A percentile compares a stretch with the other conserved stretches of the same genome.
These are phyloP conservation scores for Ornithoptera priamus DNA, from an alignment of 2,888 invertebrate genomes.

Conservation along the genomic window DNA sequence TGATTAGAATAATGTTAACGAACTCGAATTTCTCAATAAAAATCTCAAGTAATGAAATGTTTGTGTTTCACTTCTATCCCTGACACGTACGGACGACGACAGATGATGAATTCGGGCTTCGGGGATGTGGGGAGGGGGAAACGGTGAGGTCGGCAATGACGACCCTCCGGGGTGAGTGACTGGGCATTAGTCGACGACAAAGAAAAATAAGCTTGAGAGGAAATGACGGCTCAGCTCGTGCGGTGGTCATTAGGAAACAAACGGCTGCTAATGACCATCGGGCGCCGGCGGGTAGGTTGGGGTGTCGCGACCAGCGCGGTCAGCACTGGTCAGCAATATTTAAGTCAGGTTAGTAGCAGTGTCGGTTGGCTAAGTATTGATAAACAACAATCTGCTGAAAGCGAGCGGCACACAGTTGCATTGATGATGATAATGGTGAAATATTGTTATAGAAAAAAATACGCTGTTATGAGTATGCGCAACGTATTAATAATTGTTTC, in stretches of 20 bases:
- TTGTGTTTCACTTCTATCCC: slow-evolving; percentile 38
- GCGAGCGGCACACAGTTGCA: no score
- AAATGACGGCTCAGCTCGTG: slow-evolving; percentile 12
- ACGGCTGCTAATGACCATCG: background rate
- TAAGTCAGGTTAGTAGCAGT: no score
- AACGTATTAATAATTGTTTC: no score
- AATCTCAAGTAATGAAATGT: slow-evolving; percentile 42
- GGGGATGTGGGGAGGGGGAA: slow-evolving; percentile 11
- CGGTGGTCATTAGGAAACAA: slow-evolving; percentile 8
- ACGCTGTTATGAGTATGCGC: no score
- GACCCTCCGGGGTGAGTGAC: background rate
- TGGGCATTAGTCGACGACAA: slow-evolving; percentile 36
- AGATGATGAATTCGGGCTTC: no score
- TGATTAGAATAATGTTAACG: slow-evolving; percentile 62
- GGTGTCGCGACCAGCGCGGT: background rate
- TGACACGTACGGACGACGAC: no score
- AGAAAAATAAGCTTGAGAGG: slow-evolving; percentile 40
- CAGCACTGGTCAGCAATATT: background rate
- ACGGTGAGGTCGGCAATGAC: no score
- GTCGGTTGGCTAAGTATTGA: no score
- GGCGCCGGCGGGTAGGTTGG: background rate
- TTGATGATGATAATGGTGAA: no score
- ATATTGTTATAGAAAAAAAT: no score
- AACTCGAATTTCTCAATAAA: slow-evolving; percentile 71
- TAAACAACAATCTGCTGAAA: no score